Conservation (phyloP, 2,797 vertebrate genomes). For the Halcyon leucocephala region DNA sequence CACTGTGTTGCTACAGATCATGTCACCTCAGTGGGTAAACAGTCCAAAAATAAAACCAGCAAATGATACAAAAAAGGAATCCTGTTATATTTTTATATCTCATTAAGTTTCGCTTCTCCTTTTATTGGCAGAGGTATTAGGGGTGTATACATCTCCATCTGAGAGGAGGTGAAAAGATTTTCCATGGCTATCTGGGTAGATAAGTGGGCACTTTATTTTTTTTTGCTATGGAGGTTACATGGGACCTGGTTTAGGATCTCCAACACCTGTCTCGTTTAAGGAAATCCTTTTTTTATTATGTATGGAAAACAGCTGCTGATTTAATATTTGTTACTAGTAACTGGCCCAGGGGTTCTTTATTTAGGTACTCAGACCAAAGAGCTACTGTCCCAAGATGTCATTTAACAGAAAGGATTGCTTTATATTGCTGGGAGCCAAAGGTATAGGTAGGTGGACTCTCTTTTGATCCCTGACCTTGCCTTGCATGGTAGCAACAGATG, state of each 20-base stretch:
- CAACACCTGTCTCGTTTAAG: background rate
- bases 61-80: constrained; percentile 67
- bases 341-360: background rate
- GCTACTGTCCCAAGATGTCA: background rate
- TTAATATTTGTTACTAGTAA: background rate
- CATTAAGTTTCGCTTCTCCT: constrained; percentile 17
- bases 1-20: constrained; percentile 66
- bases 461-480: constrained; percentile 2
- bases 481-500: background rate
- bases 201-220: background rate
- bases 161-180: background rate
- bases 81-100: constrained; percentile 63
- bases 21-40: constrained; percentile 70
- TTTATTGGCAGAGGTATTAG: constrained; percentile 11
- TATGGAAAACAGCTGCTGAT: background rate
- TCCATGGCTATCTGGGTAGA: background rate
- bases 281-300: background rate
- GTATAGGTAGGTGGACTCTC: background rate
- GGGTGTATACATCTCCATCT: background rate
- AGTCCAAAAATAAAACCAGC: constrained; percentile 69
- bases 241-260: background rate
- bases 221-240: background rate
- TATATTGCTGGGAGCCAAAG: background rate
- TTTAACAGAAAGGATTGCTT: background rate
- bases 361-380: background rate